A percentile compares a stretch with the other conserved stretches of the same genome.
phyloP scores from a whole-genome alignment of 1,140 invertebrate species.

The Teleogryllus occipitalis region DNA sequence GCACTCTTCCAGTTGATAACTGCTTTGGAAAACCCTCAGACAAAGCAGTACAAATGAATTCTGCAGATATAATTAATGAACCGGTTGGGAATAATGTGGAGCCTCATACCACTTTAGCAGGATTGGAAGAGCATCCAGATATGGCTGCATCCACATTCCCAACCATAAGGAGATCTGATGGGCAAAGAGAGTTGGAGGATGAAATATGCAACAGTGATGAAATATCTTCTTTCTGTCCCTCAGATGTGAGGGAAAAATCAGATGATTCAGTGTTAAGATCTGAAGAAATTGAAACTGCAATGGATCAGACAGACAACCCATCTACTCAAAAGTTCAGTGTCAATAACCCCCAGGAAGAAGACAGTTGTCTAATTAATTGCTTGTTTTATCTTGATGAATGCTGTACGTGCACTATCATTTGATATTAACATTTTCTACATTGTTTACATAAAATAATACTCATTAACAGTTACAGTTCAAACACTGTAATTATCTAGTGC shows the following conservation, averaged over 20 bases:
- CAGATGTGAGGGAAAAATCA: not conserved
- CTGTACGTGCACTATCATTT: slow-evolving; percentile 39
- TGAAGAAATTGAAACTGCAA: not conserved
- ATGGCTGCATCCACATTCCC: no score
- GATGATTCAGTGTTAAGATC: not conserved
- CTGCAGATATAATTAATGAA: not conserved
- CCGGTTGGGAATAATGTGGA: not conserved
- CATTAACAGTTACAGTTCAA: not conserved
- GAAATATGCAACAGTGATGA: not conserved
- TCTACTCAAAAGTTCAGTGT: not conserved
- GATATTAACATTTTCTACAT: not conserved
- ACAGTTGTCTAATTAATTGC: slow-evolving; percentile 38
- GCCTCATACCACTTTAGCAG: not conserved
- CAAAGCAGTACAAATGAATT: not conserved
- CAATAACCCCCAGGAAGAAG: slow-evolving; percentile 28
- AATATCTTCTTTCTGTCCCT: not conserved
- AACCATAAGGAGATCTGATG: not conserved
- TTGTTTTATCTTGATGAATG: slow-evolving; percentile 39
- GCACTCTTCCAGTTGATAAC: not conserved
- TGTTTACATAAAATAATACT: not conserved
- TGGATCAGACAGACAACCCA: not conserved
- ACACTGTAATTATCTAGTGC: not conserved
- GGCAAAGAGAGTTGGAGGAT: not conserved
- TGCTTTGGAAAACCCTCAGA: not conserved
- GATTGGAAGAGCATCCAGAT: not conserved